A percentile compares a stretch with the other conserved stretches of the same genome.
Conservation (phyloP, 1,140 invertebrate species). For the Spodoptera litura region DNA sequence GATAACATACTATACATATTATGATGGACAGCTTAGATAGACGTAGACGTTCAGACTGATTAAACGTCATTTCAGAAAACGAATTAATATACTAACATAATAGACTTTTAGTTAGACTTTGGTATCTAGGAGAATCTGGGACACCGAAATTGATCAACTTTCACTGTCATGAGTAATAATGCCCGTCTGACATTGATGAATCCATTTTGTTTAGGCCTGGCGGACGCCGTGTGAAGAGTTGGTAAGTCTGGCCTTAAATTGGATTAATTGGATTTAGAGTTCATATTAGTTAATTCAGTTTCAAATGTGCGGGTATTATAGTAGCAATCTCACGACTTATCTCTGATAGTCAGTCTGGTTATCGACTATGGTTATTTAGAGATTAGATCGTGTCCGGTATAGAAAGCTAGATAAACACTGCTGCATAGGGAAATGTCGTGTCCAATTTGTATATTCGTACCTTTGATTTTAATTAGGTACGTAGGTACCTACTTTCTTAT, state of each 20-base stretch:
- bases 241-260: background rate
- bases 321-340: slow-evolving; percentile 46
- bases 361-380: slow-evolving; percentile 47
- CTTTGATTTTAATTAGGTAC: background rate
- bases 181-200: slow-evolving; percentile 39
- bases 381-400: slow-evolving; percentile 55
- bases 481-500: background rate
- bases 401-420: slow-evolving; percentile 51
- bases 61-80: slow-evolving; percentile 48
- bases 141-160: slow-evolving; percentile 51
- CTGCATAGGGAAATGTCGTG: slow-evolving; percentile 16
- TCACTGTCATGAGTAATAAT: slow-evolving; percentile 54
- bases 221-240: slow-evolving; percentile 25
- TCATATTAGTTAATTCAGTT: slow-evolving; percentile 22
- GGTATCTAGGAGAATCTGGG: slow-evolving; percentile 14
- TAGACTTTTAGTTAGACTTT: slow-evolving; percentile 31
- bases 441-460: slow-evolving; percentile 17
- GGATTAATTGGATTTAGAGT: slow-evolving; percentile 6
- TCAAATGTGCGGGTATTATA: slow-evolving; percentile 31
- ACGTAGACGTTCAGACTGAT: slow-evolving; percentile 54
- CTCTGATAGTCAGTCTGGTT: slow-evolving; percentile 48
- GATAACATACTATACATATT: slow-evolving; percentile 65
- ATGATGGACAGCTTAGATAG: slow-evolving; percentile 65
- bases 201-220: slow-evolving; percentile 14
- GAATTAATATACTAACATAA: slow-evolving; percentile 17